These are phyloP conservation scores for sheep (Ovis aries) DNA, from an alignment of 2,113 vertebrate genomes.

Conservation along the genomic window ARS-UI_Ramb_v3.0 NC_056065.1:35269501-35270000, in stretches of 20 bases:
- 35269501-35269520: background rate
- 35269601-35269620: background rate
- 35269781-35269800: background rate
- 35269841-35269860: background rate
- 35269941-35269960: background rate
- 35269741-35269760: background rate
- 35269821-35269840: background rate
- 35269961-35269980: background rate
- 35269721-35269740: background rate
- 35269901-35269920: background rate
- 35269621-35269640: background rate
- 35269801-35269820: background rate
- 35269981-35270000: background rate
- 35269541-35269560: background rate
- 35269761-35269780: background rate
- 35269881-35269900: background rate
- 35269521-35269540: background rate
- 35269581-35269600: background rate
- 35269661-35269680: background rate
- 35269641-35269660: background rate
- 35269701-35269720: background rate
- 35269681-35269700: background rate
- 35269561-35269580: background rate
- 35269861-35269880: background rate
- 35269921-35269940: background rate